Base-by-base conservation (phyloP, 2,888 invertebrate genomes). In the Euzetes globulus region DNA sequence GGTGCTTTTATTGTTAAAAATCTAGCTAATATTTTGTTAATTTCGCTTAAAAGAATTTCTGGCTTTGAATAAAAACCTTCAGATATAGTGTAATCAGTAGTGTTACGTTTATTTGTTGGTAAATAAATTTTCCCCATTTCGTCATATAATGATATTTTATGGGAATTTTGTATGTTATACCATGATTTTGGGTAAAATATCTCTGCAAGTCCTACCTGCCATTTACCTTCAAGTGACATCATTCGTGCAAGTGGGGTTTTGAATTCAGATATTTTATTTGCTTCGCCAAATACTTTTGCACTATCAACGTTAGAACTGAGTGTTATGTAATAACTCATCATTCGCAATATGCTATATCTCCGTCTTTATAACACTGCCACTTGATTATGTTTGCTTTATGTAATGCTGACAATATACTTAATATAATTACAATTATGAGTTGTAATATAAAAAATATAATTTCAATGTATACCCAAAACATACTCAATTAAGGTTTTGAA, bases 111-210 rank as follows among this genome's bases (percentile, higher is more conserved):
- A 15, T 41, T 33, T 37, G 2, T 33, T n/a, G 1, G 17, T 33
- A 1, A 41, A 22, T 11, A n/a, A 7, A 68, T 25, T 2, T 29
- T 11, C 9, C 29, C 68, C 3, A 58, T 6, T 25, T 68, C 45
- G 13, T 68, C 68, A 25, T 22, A 45, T 15, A 68, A 45, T 15
- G 13, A 1, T 11, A 68, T 45, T 45, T 68, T 45, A 41, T 68
- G 41, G 9, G 37, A 22, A 3, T 22, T 2, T 11, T 19, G 4
- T 33, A 72, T n/a, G 41, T 55, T 60, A 58, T 37, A 72, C 72
- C 72, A 72, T 1, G 13, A 9, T 45, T 63, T 72, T 5, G 60
- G 33, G 19, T 60, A 72, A n/a, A n/a, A n/a, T n/a, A n/a, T n/a
- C n/a, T n/a, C 4, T 2, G 29, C 72, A 9, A 60, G 41, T 7